Percentiles rank a stretch among this genome's conserved stretches.
Evolutionary conservation across 2,113 vertebrate genomes (phyloP).

Genomic region (Arothron firmamentum): DNA sequence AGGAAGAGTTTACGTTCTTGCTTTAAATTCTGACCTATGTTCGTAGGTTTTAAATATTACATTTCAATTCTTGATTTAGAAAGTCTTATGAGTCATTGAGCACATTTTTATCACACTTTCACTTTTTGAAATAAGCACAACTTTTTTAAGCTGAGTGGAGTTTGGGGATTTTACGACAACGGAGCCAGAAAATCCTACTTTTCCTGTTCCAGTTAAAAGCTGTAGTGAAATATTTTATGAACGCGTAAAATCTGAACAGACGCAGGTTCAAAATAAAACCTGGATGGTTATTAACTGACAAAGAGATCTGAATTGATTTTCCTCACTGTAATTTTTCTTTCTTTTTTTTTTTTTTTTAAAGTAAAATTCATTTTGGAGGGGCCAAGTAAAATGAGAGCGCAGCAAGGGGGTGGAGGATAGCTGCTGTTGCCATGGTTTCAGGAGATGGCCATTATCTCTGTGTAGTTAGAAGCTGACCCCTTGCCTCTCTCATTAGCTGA

Average conservation of each 20-base stretch:
- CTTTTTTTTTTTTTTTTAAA: slow-evolving; percentile 3
- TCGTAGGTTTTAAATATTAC: slow-evolving; percentile 15
- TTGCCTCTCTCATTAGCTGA: slow-evolving; percentile 74
- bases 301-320: slow-evolving; percentile 61
- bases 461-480: slow-evolving; percentile 70
- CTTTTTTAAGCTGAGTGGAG: slow-evolving; percentile 43
- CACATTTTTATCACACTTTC: slow-evolving; percentile 21
- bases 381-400: slow-evolving; percentile 33
- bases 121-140: slow-evolving; percentile 32
- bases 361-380: slow-evolving; percentile 41
- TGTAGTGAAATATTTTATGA: slow-evolving; percentile 55
- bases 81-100: not conserved
- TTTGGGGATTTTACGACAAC: slow-evolving; percentile 50
- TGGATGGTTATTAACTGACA: slow-evolving; percentile 57
- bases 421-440: slow-evolving; percentile 74
- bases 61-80: not conserved
- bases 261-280: slow-evolving; percentile 34
- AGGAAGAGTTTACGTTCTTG: not conserved
- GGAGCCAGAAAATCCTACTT: slow-evolving; percentile 59
- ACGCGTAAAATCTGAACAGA: slow-evolving; percentile 28
- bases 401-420: slow-evolving; percentile 33
- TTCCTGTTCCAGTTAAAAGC: slow-evolving; percentile 64
- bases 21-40: not conserved
- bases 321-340: slow-evolving; percentile 16
- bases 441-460: slow-evolving; percentile 71